Evolutionary conservation across 2,113 vertebrate species (phyloP), one percentile per base, ranked within the genome.

Genomic region (Lepisosteus oculatus): DNA sequence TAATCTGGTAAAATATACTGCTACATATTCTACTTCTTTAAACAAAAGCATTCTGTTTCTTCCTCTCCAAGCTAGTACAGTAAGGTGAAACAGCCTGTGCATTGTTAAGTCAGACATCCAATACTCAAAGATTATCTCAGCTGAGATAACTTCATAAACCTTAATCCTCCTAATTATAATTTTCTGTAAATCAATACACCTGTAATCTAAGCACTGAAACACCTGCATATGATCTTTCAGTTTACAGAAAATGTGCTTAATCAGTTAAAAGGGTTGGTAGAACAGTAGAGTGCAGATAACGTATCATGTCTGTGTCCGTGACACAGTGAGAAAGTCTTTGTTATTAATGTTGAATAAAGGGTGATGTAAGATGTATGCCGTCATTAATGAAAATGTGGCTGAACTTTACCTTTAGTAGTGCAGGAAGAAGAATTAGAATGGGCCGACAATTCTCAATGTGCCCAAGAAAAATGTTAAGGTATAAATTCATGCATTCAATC

Each of bases 111-210:
- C 42, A 41, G 43, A 61, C 67, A 70, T 74, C 61, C 55, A 51
- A 41, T 70, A 44, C 66, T 68, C 13, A 15, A 5, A 67, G 43
- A 43, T 63, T 51, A 61, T 12, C 9, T 55, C 6, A 54, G 13
- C 65, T 68, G 55, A 13, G 3, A 66, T 61, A 65, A 61, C 41
- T 14, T 44, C 15, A 43, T 3, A 63, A 43, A 56, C 47, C 43
- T 41, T 75, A 70, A 75, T 66, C 73, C n/a, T 14, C 41, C 61
- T 45, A 44, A 69, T 55, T 44, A 64, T 15, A 29, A 61, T 70
- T 65, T 57, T 54, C 9, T 17, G 62, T 45, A 71, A 75, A 45
- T 57, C 17, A 14, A 13, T 66, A 61, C 5, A 9, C n/a, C 55
- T 65, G n/a, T 41, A 67, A 59, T 64, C 62, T 43, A 64, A 41